Evolutionary conservation across 2,113 vertebrate species (phyloP), one percentile per base, ranked within the genome.

Genomic region (Vireo altiloquus): DNA sequence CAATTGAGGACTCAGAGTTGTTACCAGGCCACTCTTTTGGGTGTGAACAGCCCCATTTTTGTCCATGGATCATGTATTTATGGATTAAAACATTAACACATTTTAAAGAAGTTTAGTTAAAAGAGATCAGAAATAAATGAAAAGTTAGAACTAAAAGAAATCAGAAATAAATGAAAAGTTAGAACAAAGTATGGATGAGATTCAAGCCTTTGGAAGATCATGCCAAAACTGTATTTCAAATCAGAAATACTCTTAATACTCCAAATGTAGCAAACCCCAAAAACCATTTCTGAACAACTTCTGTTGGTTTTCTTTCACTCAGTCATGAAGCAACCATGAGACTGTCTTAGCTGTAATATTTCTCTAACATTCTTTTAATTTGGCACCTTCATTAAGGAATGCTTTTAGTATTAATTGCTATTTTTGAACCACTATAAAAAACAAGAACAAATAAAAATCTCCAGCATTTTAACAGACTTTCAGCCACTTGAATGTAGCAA

Each of bases 141-240:
- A 39, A 76, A 77, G n/a, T 11, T 21, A 76, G n/a, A 64, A 50
- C 2, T 4, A 22, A 56, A 54, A 65, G 39, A 10, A 33, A 50
- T 66, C 10, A 23, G 40, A 81, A 86, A 71, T 35, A 75, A 82
- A 63, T 23, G 9, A 33, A 39, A 76, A 77, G 22, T 10, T 24
- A 76, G n/a, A 64, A 50, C 2, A 4, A 64, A 1, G 2, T 8
- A 30, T 0, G 2, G 3, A 46, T 40, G 44, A 71, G 22, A 66
- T 25, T 54, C 5, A 57, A 64, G 27, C 6, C 20, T 46, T 35
- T 31, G 24, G 37, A 70, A 90, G 21, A 57, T 33, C 33, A 37
- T 5, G 13, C 17, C 37, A 83, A 39, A 88, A 47, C 2, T 27
- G 31, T 6, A 35, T 39, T 60, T 40, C 27, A 33, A 12, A 50